Conservation (phyloP, 2,797 vertebrate genomes). For the Pantherophis alleghaniensis region DNA sequence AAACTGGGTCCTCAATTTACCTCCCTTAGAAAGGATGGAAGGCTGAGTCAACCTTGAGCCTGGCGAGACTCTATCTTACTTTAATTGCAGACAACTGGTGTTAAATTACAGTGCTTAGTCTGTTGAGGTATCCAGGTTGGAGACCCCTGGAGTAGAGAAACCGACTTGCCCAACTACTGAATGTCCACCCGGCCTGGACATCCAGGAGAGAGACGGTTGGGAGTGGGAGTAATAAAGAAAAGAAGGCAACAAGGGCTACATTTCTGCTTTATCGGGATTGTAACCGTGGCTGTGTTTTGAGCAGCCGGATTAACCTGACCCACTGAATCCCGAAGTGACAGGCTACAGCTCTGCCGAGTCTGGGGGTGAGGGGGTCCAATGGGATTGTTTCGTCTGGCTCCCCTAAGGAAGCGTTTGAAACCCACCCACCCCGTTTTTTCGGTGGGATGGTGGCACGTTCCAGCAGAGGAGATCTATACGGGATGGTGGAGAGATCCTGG, state of each 20-base stretch:
- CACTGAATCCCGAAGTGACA: not conserved
- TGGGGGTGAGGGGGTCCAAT: too few relatives aligned
- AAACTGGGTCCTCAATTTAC: too few relatives aligned
- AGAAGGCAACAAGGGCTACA: not conserved
- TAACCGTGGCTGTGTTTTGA: not conserved
- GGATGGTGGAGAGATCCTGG: too few relatives aligned
- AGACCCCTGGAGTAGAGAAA: too few relatives aligned
- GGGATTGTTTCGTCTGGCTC: not conserved
- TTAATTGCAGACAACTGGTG: too few relatives aligned
- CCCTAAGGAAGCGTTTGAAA: not conserved
- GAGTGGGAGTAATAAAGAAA: not conserved
- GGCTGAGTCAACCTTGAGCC: too few relatives aligned
- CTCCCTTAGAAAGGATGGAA: too few relatives aligned
- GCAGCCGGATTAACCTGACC: not conserved
- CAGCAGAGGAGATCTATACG: fast-evolving
- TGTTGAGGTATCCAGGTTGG: too few relatives aligned
- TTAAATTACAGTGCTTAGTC: too few relatives aligned
- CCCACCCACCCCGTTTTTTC: too few relatives aligned
- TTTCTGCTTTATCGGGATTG: not conserved
- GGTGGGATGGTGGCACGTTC: not conserved
- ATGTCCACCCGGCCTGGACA: not conserved
- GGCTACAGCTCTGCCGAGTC: not conserved
- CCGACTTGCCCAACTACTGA: too few relatives aligned
- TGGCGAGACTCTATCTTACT: too few relatives aligned
- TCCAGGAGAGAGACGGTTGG: not conserved